phyloP scores from a whole-genome alignment of 2,888 invertebrate genomes.

The Therioaphis trifolii region DNA sequence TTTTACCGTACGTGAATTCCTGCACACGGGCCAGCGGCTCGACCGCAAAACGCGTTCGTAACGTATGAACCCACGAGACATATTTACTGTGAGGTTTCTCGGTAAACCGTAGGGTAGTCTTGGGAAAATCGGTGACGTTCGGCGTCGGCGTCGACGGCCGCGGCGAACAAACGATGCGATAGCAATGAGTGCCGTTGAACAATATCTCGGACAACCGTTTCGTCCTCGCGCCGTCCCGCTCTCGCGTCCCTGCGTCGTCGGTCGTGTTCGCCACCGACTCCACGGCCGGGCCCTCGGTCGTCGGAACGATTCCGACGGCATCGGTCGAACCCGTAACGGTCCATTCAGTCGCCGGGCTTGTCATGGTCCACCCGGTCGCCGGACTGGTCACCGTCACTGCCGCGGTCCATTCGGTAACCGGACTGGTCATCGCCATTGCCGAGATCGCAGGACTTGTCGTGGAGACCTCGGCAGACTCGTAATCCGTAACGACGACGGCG shows the following conservation, averaged over 20 bases:
- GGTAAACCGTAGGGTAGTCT: neutral
- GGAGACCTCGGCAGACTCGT: too few species aligned
- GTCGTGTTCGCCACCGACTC: neutral
- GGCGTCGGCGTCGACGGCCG: neutral
- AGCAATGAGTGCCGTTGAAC: slow-evolving; percentile 24
- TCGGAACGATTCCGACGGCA: neutral
- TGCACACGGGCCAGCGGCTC: too few species aligned
- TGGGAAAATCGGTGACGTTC: neutral
- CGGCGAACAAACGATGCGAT: slow-evolving; percentile 17
- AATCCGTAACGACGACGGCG: too few species aligned
- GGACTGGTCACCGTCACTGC: too few species aligned
- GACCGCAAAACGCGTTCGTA: too few species aligned
- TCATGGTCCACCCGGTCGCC: neutral
- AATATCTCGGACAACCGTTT: too few species aligned
- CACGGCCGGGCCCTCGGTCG: neutral
- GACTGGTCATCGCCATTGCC: too few species aligned
- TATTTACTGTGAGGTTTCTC: slow-evolving; percentile 49
- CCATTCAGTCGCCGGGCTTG: neutral
- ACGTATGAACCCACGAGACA: too few species aligned
- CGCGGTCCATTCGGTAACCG: too few species aligned
- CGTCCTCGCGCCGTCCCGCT: neutral
- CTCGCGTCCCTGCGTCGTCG: slow-evolving; percentile 15
- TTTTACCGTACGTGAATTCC: too few species aligned
- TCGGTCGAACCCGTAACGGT: neutral
- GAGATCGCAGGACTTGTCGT: too few species aligned